These are phyloP conservation scores for Petrolisthes cinctipes DNA, from an alignment of 2,888 invertebrate species.

Conservation along the genomic window DNA sequence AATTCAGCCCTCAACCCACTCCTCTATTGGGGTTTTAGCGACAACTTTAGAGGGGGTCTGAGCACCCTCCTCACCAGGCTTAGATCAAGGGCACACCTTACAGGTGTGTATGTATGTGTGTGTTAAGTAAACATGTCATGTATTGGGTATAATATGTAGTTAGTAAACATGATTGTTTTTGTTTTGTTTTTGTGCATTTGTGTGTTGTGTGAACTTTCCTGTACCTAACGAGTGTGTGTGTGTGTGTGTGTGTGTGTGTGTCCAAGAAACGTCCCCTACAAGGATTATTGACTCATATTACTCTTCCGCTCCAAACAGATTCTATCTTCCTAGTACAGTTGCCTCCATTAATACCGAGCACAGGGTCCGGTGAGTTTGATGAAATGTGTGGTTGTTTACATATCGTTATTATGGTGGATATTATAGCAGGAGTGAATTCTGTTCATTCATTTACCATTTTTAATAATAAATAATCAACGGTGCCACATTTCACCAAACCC, in stretches of 20 bases:
- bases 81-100: constrained; percentile 70
- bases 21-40: constrained; percentile 93
- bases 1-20: constrained; percentile 96
- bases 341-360: too few species aligned
- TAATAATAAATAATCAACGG: too few species aligned
- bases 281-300: too few species aligned
- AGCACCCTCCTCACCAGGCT: constrained; percentile 90
- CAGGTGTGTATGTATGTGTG: not conserved
- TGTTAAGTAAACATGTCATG: not conserved
- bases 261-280: too few species aligned
- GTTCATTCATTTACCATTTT: too few species aligned
- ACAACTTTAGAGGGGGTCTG: constrained; percentile 94
- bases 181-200: not conserved
- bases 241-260: not conserved
- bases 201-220: not conserved
- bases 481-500: too few species aligned
- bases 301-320: too few species aligned
- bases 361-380: too few species aligned
- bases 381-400: too few species aligned
- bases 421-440: too few species aligned
- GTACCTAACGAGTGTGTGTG: not conserved
- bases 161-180: not conserved
- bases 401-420: too few species aligned
- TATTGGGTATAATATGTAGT: not conserved
- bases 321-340: too few species aligned